phyloP scores from a whole-genome alignment of 2,888 invertebrate species.

The Hedychridium roseum region DNA sequence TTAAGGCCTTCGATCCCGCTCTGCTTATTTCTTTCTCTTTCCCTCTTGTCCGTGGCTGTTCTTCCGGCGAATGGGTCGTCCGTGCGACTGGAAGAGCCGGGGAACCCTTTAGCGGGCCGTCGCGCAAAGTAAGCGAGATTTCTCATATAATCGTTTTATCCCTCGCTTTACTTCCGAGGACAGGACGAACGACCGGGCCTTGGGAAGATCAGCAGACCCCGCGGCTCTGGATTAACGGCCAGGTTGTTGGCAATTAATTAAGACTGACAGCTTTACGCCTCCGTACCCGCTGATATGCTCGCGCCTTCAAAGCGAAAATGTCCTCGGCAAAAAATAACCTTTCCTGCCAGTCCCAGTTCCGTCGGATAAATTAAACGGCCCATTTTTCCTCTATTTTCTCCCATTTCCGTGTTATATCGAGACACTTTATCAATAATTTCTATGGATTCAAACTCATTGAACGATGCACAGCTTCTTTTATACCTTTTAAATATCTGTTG shows the following conservation, averaged over 20 bases:
- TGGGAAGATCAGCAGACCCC: conserved; percentile 43
- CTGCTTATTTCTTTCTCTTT: conserved; percentile 11
- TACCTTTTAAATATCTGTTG: no score
- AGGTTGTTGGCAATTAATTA: conserved; percentile 44
- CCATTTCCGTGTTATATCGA: no score
- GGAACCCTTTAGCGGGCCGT: conserved; percentile 16
- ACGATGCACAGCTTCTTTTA: no score
- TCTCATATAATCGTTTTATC: conserved; percentile 58
- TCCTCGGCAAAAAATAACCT: no score
- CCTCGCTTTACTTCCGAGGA: conserved; percentile 30
- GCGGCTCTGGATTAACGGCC: conserved; percentile 31
- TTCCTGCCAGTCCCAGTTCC: no score
- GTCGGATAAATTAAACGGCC: no score
- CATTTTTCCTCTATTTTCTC: no score
- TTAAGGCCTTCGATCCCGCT: conserved; percentile 40
- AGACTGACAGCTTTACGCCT: conserved; percentile 27
- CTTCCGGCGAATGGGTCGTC: conserved; percentile 2
- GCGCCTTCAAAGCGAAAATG: conserved; percentile 8
- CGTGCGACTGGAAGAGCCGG: conserved; percentile 8
- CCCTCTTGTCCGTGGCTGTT: conserved; percentile 4
- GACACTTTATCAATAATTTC: no score
- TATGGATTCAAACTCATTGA: no score
- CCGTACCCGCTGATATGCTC: not conserved
- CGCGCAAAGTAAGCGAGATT: conserved; percentile 49
- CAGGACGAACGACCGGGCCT: conserved; percentile 20